These are phyloP conservation scores for Poeciliopsis prolifica DNA, from an alignment of 2,113 vertebrate species.

Conservation along the genomic window DNA sequence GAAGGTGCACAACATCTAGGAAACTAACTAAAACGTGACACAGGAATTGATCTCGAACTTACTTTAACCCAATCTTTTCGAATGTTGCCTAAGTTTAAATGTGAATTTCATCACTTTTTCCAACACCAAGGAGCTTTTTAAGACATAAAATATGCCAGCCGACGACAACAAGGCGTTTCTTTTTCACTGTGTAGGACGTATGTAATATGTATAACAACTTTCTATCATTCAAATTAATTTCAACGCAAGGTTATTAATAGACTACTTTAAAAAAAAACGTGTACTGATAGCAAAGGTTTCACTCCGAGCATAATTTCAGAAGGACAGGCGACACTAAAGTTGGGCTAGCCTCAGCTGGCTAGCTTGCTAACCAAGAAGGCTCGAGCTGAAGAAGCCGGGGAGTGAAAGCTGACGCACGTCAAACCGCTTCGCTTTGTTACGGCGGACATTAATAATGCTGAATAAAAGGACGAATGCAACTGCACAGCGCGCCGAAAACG, in stretches of 20 bases:
- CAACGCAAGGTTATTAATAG: neutral
- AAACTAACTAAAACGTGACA: neutral
- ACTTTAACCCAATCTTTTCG: neutral
- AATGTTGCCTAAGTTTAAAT: no score
- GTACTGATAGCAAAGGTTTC: neutral
- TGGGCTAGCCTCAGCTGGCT: slow-evolving; percentile 53
- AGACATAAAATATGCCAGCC: no score
- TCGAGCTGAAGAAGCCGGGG: slow-evolving; percentile 31
- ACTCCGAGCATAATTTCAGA: neutral
- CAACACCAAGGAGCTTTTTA: no score
- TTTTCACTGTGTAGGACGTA: neutral
- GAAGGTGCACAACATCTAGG: neutral
- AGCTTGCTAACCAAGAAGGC: slow-evolving; percentile 50
- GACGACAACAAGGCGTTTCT: neutral
- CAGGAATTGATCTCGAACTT: neutral
- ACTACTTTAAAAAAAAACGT: neutral
- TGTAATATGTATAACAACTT: no score
- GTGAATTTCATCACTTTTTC: no score
- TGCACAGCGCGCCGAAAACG: neutral
- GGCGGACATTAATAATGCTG: neutral
- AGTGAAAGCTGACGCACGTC: slow-evolving; percentile 18
- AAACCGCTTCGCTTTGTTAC: slow-evolving; percentile 5
- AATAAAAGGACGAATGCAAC: neutral
- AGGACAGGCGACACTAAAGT: slow-evolving; percentile 10
- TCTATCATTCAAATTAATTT: no score